These are phyloP conservation scores for Heptranchias perlo DNA, from an alignment of 2,113 vertebrate genomes.

Conservation along the genomic window DNA sequence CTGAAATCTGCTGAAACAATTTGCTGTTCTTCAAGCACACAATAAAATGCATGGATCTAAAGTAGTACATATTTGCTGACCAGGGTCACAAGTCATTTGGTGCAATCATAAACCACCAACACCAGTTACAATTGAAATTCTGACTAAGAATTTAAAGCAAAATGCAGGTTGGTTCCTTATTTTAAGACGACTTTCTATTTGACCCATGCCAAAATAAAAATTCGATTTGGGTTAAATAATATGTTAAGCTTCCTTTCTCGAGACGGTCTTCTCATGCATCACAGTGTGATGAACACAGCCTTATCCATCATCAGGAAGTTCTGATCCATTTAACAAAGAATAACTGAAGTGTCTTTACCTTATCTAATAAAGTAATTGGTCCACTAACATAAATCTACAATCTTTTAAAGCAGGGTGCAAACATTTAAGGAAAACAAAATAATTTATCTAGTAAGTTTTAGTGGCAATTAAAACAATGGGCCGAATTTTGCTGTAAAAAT, in stretches of 20 bases:
- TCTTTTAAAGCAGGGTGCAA: not conserved
- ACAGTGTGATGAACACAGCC: not conserved
- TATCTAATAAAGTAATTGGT: not conserved
- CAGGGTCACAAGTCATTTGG: not conserved
- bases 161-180: too few relatives aligned
- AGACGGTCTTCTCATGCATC: too few relatives aligned
- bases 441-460: not conserved
- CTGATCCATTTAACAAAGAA: not conserved
- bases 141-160: not conserved
- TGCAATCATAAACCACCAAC: not conserved
- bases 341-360: not conserved
- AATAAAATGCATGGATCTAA: constrained; percentile 14
- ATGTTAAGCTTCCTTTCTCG: not conserved
- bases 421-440: not conserved
- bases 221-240: not conserved
- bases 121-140: not conserved
- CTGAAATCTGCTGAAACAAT: constrained; percentile 40
- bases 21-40: constrained; percentile 25
- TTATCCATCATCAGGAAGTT: not conserved
- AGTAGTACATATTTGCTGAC: not conserved
- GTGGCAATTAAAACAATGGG: not conserved
- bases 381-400: not conserved
- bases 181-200: not conserved
- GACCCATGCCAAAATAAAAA: not conserved
- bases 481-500: too few relatives aligned